phyloP scores from a whole-genome alignment of 2,113 vertebrate genomes.

The Plotosus lineatus region DNA sequence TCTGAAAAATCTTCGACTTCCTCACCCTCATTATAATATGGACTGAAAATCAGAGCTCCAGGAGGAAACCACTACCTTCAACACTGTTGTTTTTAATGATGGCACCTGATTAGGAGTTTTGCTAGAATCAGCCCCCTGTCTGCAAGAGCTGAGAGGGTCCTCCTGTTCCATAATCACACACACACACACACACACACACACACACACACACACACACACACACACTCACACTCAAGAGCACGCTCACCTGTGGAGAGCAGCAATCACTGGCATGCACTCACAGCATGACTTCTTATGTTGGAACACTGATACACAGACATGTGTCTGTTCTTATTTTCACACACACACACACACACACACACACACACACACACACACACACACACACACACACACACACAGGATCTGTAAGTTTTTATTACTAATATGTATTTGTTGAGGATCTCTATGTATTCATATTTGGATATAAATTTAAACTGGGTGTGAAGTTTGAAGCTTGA shows the following conservation, averaged over 20 bases:
- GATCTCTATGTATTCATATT: background rate
- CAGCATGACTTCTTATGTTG: background rate
- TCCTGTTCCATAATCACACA: constrained; percentile 69
- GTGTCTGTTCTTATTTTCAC: background rate
- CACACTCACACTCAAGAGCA: constrained; percentile 46
- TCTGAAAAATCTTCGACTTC: constrained; percentile 23
- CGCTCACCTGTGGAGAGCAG: constrained; percentile 66
- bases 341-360: constrained; percentile 18
- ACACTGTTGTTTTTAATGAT: constrained; percentile 49
- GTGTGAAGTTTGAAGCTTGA: no score
- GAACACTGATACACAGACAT: constrained; percentile 7
- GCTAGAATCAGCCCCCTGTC: constrained; percentile 73
- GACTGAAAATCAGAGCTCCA: constrained; percentile 31
- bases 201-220: constrained; percentile 56
- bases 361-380: background rate
- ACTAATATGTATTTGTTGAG: background rate
- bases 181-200: background rate
- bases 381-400: background rate
- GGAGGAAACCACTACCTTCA: constrained; percentile 14
- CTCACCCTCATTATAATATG: constrained; percentile 40
- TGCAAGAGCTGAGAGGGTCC: constrained; percentile 53
- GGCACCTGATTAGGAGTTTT: constrained; percentile 65
- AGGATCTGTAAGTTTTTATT: background rate
- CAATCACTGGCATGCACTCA: constrained; percentile 58
- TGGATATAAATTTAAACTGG: no score